Percentiles rank a stretch among this genome's conserved stretches.
These are phyloP conservation scores for Hydrotaea diabolus DNA, from an alignment of 2,888 invertebrate genomes.

Conservation along the genomic window DNA sequence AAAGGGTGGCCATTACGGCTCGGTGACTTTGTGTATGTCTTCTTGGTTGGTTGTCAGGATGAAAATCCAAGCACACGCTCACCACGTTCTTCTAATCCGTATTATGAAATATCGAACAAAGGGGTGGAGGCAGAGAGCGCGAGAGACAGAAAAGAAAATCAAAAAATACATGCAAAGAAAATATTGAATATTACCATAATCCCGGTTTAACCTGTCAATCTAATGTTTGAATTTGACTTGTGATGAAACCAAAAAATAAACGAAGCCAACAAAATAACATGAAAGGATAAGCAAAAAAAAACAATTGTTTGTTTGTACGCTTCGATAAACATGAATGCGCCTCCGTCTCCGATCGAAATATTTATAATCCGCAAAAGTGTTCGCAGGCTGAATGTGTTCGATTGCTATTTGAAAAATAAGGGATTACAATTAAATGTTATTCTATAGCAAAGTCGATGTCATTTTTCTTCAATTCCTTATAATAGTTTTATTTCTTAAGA, in stretches of 20 bases:
- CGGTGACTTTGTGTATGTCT: neutral
- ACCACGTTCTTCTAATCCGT: constrained; percentile 42
- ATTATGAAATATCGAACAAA: constrained; percentile 30
- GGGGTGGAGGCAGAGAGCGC: neutral
- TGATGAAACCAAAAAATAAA: constrained; percentile 6
- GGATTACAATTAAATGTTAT: no score
- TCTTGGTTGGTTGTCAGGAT: constrained; percentile 37
- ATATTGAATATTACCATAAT: constrained; percentile 36
- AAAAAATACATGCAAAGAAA: constrained; percentile 35
- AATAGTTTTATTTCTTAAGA: no score
- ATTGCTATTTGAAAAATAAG: no score
- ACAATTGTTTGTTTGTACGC: constrained; percentile 6
- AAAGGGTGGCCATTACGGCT: neutral
- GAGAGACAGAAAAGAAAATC: constrained; percentile 38
- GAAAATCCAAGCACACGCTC: constrained; percentile 21
- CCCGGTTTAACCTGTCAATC: constrained; percentile 55
- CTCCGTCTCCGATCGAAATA: neutral
- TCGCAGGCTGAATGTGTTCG: no score
- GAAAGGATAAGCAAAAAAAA: neutral
- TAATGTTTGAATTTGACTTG: constrained; percentile 42
- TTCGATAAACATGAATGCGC: neutral
- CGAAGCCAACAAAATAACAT: no score
- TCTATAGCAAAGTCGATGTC: no score
- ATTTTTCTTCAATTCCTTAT: no score
- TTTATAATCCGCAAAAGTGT: neutral